Conservation (phyloP, 2,888 invertebrate species). For the Marasmarcha lunaedactyla region DNA sequence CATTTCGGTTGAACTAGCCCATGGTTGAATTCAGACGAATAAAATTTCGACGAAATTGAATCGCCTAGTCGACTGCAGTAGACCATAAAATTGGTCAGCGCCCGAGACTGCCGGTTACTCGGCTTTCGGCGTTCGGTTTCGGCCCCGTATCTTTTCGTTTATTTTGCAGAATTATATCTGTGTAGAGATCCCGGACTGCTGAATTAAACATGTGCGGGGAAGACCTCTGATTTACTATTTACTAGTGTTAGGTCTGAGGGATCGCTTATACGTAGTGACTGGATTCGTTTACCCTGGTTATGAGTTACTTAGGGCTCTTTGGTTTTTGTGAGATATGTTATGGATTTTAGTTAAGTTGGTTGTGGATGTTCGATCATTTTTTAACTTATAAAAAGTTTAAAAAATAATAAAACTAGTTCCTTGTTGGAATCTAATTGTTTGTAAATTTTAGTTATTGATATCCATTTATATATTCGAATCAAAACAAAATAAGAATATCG, state of each 20-base stretch:
- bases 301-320: too few relatives aligned
- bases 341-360: too few relatives aligned
- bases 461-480: too few relatives aligned
- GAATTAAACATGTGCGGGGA: slow-evolving; percentile 56
- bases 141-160: slow-evolving; percentile 43
- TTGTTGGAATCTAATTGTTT: too few relatives aligned
- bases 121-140: slow-evolving; percentile 28
- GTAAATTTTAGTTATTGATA: too few relatives aligned
- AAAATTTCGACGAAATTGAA: slow-evolving; percentile 68
- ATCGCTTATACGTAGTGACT: slow-evolving; percentile 42
- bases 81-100: slow-evolving; percentile 62
- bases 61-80: slow-evolving; percentile 48
- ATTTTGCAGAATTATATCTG: slow-evolving; percentile 44
- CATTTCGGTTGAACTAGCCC: slow-evolving; percentile 46
- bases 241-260: slow-evolving; percentile 27
- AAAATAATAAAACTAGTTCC: too few relatives aligned
- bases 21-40: slow-evolving; percentile 54
- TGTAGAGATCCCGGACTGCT: slow-evolving; percentile 42
- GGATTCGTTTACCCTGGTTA: too few relatives aligned
- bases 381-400: too few relatives aligned
- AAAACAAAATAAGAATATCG: too few relatives aligned
- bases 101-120: slow-evolving; percentile 18
- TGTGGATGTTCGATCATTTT: too few relatives aligned
- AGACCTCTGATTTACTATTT: slow-evolving; percentile 53
- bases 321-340: too few relatives aligned